Evolutionary conservation across 2,888 invertebrate genomes (phyloP).

Genomic region (Dascillus cervinus): DNA sequence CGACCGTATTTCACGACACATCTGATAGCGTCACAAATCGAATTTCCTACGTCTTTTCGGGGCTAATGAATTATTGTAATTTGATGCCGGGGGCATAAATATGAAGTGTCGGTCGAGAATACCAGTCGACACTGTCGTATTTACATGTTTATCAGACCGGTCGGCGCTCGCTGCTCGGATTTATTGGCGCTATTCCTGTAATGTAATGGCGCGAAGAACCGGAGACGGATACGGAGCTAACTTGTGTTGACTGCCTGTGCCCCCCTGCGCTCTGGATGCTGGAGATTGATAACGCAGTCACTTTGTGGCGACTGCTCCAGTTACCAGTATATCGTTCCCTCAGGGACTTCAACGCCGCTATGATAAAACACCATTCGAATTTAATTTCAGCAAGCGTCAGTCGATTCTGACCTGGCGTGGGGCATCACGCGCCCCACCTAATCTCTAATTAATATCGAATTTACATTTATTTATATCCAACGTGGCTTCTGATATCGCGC

Average conservation of each 20-base stretch:
- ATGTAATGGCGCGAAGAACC: slow-evolving; percentile 36
- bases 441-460: too few species aligned
- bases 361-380: too few species aligned
- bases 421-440: too few species aligned
- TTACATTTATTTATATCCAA: too few species aligned
- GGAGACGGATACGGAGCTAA: slow-evolving; percentile 36
- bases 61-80: slow-evolving; percentile 38
- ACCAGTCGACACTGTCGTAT: slow-evolving; percentile 24
- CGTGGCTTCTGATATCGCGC: too few species aligned
- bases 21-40: slow-evolving; percentile 31
- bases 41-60: slow-evolving; percentile 30
- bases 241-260: slow-evolving; percentile 27
- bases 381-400: too few species aligned
- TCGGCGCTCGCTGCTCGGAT: slow-evolving; percentile 31
- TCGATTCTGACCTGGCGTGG: too few species aligned
- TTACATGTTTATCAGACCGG: slow-evolving; percentile 38
- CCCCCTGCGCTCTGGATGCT: slow-evolving; percentile 16
- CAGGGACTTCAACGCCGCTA: slow-evolving; percentile 12
- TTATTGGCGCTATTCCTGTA: slow-evolving; percentile 35
- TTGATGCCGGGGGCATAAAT: slow-evolving; percentile 36
- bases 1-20: slow-evolving; percentile 25
- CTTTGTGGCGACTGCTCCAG: slow-evolving; percentile 18
- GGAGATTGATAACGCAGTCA: slow-evolving; percentile 18
- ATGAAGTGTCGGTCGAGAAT: slow-evolving; percentile 29
- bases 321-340: slow-evolving; percentile 15